Evolutionary conservation across 2,888 invertebrate species (phyloP), one percentile per base, ranked within the genome.

Genomic region (Rotaria macrura): DNA sequence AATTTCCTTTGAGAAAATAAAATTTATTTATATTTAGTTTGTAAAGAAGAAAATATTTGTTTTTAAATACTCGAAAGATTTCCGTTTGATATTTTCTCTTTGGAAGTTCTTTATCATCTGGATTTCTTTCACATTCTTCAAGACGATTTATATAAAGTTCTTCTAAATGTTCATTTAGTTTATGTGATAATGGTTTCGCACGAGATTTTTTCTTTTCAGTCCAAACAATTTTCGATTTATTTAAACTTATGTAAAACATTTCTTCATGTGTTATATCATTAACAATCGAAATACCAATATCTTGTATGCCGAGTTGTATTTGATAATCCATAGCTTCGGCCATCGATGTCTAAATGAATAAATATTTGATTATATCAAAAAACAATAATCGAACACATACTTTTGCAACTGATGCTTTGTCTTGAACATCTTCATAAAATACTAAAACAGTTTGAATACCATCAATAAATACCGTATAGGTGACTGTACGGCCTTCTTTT

Each of bases 361-460:
- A 47, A 12, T 49, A 49, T 34, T 34, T 52, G 29, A 14, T 65
- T 65, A 1, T 65, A 3, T 7, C 14, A 5, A 14, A 1, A 65
- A 65, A 14, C 38, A 79, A 79, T 25, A n/a, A 9, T 9, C 17
- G 34, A 79, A 43, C n/a, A n/a, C 79, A n/a, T 79, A 79, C 79
- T n/a, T 43, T 43, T 12, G 43, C 34, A 14, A 25, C 79, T 43
- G 40, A 12, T 79, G 40, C 79, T 20, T 54, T 43, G 10, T n/a
- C 14, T 43, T 79, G n/a, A 5, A 2, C 3, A 72, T 90, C 89
- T 10, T 93, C 92, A 0, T 97, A 97, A 90, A 98, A 95, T 72
- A 99, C 92, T 20, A 99, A 90, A 52, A 96, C 94, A 85, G 98
- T 93, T 90, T 99, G 98, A 89, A 96, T 93, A 0, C 97, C 97